phyloP scores from a whole-genome alignment of 2,797 vertebrate species.

The Chelonia mydas region DNA sequence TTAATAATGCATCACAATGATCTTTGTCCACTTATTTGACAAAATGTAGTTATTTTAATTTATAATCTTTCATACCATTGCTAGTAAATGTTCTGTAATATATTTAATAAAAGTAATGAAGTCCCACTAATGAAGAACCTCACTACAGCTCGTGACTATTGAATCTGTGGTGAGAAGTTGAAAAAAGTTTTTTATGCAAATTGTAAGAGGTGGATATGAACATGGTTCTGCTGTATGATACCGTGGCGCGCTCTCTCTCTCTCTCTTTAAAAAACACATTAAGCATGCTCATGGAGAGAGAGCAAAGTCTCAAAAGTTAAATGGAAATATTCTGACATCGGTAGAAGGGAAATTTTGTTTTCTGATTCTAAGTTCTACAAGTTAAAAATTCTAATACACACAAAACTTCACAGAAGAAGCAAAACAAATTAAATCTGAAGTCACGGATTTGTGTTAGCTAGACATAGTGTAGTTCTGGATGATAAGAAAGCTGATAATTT shows the following conservation, averaged over 20 bases:
- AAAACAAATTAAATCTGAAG: neutral
- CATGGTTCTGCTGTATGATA: neutral
- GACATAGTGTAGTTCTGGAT: neutral
- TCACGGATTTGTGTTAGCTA: neutral
- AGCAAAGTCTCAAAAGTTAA: conserved; percentile 14
- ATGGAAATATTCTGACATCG: neutral
- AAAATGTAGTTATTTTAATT: conserved; percentile 44
- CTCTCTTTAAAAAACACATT: no score
- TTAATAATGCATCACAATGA: conserved; percentile 36
- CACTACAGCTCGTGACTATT: neutral
- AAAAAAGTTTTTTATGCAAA: conserved; percentile 35
- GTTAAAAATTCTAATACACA: neutral
- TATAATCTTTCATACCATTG: conserved; percentile 39
- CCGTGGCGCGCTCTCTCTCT: neutral
- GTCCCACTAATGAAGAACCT: conserved; percentile 8
- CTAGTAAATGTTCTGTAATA: neutral
- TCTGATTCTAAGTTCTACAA: neutral
- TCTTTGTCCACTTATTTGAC: conserved; percentile 13
- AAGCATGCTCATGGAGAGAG: neutral
- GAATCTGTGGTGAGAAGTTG: conserved; percentile 28
- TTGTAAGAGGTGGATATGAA: neutral
- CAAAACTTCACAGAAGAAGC: neutral
- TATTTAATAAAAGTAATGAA: conserved; percentile 36
- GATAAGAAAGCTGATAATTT: conserved; percentile 13
- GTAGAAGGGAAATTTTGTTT: neutral